Base-by-base conservation (phyloP, 2,797 vertebrate species). In the Phoebastria nigripes region DNA sequence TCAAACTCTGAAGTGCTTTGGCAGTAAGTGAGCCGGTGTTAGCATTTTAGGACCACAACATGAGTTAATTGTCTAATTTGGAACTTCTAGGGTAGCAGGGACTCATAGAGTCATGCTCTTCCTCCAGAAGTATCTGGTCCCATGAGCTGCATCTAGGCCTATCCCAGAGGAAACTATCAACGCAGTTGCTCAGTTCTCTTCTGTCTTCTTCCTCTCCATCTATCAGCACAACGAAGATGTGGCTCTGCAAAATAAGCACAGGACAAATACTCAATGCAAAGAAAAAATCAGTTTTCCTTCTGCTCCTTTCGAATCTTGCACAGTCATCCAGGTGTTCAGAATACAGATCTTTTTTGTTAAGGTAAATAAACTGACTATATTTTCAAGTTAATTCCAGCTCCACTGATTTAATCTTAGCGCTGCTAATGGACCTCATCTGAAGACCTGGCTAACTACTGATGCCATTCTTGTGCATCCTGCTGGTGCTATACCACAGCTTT, bases 71-170 rank as follows among this genome's bases (percentile, higher is more conserved):
- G 22, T 65, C 41, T 47, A 37, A 15, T 59, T 47, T n/a, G 70
- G 18, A 72, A 4, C 12, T 42, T 44, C 15, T 51, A 69, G 7
- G 6, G 6, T 20, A 88, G 26, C 26, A 74, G 11, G n/a, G 18
- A 78, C 16, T 74, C 7, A 6, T 0, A 61, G 12, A 74, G 63
- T n/a, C 63, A 82, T 0, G 2, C 0, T 28, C 24, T 49, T 47
- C 11, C 6, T 85, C 9, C 52, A 44, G 31, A 63, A 80, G 7
- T 58, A 41, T 72, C 18, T 80, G 10, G 3, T 65, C 11, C 46
- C 54, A 25, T 33, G 33, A 69, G 24, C 4, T 61, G 12, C 11
- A n/a, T 41, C 28, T 47, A 47, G 31, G 11, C 22, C 28, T 67
- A 16, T 37, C 11, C 4, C n/a, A 52, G 28, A 31, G 14, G 15